These are phyloP conservation scores for Podarcis raffonei DNA, from an alignment of 2,113 vertebrate species.

Conservation along the genomic window DNA sequence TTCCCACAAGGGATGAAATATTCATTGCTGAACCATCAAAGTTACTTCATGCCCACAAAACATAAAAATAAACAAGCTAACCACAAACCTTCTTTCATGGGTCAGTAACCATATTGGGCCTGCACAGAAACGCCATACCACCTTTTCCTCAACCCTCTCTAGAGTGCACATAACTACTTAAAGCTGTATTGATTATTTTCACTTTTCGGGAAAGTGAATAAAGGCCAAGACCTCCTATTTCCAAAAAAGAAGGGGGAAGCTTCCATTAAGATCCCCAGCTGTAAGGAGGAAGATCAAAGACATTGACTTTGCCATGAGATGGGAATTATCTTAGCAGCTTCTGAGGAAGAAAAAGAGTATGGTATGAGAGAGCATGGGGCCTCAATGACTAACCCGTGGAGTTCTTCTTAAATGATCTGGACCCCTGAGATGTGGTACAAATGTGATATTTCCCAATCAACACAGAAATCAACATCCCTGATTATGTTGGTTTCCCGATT, in stretches of 20 bases:
- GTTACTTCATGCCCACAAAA: background rate
- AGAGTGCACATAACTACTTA: constrained; percentile 39
- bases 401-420: background rate
- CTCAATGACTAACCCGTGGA: background rate
- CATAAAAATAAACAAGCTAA: constrained; percentile 6
- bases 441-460: background rate
- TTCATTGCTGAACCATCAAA: constrained; percentile 12
- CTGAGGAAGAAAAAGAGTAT: constrained; percentile 11
- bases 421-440: background rate
- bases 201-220: constrained; percentile 32
- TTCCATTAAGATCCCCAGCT: constrained; percentile 57
- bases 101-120: background rate
- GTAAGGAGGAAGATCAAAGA: constrained; percentile 56
- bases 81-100: background rate
- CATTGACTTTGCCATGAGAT: constrained; percentile 26
- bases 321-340: constrained; percentile 45
- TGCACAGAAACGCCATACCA: constrained; percentile 38
- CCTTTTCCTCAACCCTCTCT: constrained; percentile 13
- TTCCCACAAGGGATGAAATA: background rate
- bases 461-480: no score
- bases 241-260: constrained; percentile 42
- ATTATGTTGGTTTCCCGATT: no score
- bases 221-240: constrained; percentile 37
- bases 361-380: background rate
- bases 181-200: constrained; percentile 44